phyloP scores from a whole-genome alignment of 2,113 vertebrate species.

The Paradoxurus hermaphroditus region DNA sequence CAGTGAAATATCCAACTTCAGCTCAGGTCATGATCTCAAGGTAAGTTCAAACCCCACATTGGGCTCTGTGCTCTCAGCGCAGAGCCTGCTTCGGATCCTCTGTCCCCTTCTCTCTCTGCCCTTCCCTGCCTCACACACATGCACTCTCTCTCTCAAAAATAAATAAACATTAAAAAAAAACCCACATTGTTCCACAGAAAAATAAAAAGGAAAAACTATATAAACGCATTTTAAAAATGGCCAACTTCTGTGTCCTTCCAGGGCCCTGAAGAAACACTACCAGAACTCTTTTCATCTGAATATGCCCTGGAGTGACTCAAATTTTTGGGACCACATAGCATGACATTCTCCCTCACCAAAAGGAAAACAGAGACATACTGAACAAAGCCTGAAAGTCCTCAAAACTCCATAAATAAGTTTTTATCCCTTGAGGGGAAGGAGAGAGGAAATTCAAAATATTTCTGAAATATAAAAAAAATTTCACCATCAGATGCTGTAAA shows the following conservation, averaged over 20 bases:
- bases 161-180: neutral
- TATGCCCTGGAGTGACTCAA: neutral
- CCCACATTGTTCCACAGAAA: neutral
- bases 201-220: neutral
- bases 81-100: no score
- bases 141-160: no score
- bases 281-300: neutral
- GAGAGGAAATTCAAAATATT: slow-evolving; percentile 36
- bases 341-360: neutral
- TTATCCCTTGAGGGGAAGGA: slow-evolving; percentile 14
- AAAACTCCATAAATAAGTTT: slow-evolving; percentile 47
- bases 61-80: no score
- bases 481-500: slow-evolving; percentile 18
- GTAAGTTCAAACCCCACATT: no score
- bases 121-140: no score
- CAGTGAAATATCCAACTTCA: no score
- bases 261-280: neutral
- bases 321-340: neutral
- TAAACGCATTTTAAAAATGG: neutral
- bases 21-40: no score
- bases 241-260: neutral
- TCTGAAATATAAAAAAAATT: slow-evolving; percentile 20
- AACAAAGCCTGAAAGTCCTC: neutral
- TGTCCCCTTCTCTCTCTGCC: no score
- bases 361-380: slow-evolving; percentile 18